Evolutionary conservation across 2,888 invertebrate species (phyloP).

Genomic region (Drosophila sordidula): DNA sequence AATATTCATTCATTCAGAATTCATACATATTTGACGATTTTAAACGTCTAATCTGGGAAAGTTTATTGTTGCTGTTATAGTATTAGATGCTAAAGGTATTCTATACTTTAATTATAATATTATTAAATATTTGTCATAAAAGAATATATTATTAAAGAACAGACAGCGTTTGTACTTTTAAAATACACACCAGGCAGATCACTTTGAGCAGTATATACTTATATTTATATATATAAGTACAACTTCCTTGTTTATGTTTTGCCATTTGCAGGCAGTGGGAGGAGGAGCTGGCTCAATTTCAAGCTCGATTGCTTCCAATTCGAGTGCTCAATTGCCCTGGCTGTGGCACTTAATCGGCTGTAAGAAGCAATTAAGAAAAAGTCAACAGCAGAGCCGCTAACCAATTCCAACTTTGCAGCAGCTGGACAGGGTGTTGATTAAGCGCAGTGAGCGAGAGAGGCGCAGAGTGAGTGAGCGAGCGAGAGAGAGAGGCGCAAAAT

Average conservation of each 20-base stretch:
- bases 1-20: not conserved
- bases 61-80: not conserved
- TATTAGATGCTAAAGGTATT: no score
- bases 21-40: no score
- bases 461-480: not conserved
- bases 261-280: conserved; percentile 15
- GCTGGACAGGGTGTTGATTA: conserved; percentile 68
- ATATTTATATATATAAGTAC: not conserved
- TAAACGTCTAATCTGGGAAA: no score
- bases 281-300: conserved; percentile 52
- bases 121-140: no score
- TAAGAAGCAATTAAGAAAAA: conserved; percentile 72
- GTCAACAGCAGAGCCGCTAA: conserved; percentile 67
- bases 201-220: not conserved
- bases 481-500: conserved; percentile 26
- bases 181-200: not conserved
- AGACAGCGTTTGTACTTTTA: no score
- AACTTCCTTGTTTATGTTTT: conserved; percentile 7
- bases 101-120: no score
- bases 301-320: conserved; percentile 61
- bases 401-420: conserved; percentile 42
- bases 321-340: conserved; percentile 40
- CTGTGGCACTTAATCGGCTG: conserved; percentile 61
- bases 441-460: conserved; percentile 17
- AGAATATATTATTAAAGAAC: no score